Evolutionary conservation across 2,797 vertebrate genomes (phyloP).

Genomic region (Acipenser ruthenus): DNA sequence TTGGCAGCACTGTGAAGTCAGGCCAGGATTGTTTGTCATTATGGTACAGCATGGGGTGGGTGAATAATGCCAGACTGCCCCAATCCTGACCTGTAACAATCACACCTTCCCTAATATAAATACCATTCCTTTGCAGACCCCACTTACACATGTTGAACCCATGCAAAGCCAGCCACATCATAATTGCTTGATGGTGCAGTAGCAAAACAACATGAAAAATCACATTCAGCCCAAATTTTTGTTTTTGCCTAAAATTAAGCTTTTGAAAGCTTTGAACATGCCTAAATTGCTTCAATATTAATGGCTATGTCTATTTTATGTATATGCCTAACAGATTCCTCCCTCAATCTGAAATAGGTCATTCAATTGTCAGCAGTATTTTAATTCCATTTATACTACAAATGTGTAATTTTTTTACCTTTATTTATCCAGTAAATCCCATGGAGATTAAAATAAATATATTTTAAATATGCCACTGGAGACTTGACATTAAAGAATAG

Average conservation of each 20-base stretch:
- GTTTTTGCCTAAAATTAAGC: neutral
- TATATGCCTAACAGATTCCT: no score
- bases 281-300: slow-evolving; percentile 21
- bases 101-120: neutral
- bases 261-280: neutral
- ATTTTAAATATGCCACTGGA: no score
- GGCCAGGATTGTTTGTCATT: neutral
- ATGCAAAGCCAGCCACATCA: neutral
- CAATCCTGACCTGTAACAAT: neutral
- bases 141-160: neutral
- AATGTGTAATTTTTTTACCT: no score
- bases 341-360: no score
- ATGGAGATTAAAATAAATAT: no score
- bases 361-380: no score
- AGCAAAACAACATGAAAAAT: neutral
- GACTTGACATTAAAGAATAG: no score
- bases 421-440: no score
- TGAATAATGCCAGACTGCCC: neutral
- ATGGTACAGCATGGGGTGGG: neutral
- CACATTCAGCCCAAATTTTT: neutral
- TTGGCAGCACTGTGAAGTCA: neutral
- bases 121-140: neutral
- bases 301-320: slow-evolving; percentile 12
- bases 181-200: neutral
- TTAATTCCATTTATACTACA: no score